Base-by-base conservation (phyloP, 2,888 invertebrate species). In the Eueremaeus valkanovi region DNA sequence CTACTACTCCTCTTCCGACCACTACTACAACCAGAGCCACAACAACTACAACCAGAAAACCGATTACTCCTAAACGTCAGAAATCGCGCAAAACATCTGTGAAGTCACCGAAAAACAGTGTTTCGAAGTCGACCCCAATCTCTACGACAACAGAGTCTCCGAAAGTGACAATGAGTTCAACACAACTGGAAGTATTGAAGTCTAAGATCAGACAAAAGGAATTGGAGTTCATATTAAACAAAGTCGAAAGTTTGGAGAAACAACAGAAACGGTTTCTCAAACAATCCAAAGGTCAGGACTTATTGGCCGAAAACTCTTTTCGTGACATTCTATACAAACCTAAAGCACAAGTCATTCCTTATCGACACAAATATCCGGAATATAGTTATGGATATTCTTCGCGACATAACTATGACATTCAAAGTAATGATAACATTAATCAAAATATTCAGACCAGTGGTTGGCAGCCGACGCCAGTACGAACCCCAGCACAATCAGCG, bases 181-280 rank as follows among this genome's bases (percentile, higher is more conserved):
- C 66, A 74, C 18, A 27, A 51, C 11, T 40, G 18, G 58, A 75
- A 58, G 29, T 42, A 5, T 55, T 42, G 11, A 75, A 75, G 24
- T 49, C 75, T 40, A 75, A 75, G 45, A 75, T 72, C n/a, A 72
- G 72, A 40, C 55, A 75, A 73, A 75, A 72, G 45, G 75, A 75
- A 33, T 55, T 75, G 21, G 75, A 75, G 24, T 36, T 72, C 27
- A 24, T 75, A 5, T 45, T 75, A 40, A 33, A 72, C 8, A 75
- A 75, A 75, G 72, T 75, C n/a, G 75, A 75, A 29, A 73, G 42
- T 24, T 33, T 73, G 3, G 73, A 63, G 45, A 76, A 76, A 68
- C 73, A 76, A 73, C 45, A 73, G 63, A 40, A 40, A 31, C 24
- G 24, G 5, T 24, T 36, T 24, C 24, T 55, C 16, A 73, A 73